Base-by-base conservation (phyloP, 1,140 invertebrate genomes). In the Belonocnema kinseyi region DNA sequence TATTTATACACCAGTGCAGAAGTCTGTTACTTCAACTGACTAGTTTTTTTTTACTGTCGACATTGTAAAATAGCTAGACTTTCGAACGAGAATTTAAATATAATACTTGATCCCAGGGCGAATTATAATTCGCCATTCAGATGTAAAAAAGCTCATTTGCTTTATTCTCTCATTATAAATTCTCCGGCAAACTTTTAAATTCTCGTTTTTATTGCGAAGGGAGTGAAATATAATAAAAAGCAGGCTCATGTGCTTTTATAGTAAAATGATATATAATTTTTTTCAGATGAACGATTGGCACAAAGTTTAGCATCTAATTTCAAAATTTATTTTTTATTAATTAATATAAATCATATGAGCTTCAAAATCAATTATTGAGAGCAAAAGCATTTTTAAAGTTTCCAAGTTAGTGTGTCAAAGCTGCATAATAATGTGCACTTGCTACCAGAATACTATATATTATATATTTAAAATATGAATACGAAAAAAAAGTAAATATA, bases 1-100 rank as follows among this genome's bases (percentile, higher is more conserved):
- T 33, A 54, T 54, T 19, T 54, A 54, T 54, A 54, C n/a, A 53
- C 6, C 53, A n/a, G n/a, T 16, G 17, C 53, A 17, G 17, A 10
- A 76, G 76, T 82, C 79, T 73, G 77, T 51, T 81, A 81, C 77
- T 78, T 82, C 79, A 70, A 77, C 61, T 74, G 53, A 76, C 76
- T 82, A 79, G 80, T 82, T 79, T 82, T 33, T 26, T 33, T 79
- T 77, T 76, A 76, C 72, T 74, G 77, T 79, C 79, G 78, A 79
- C 80, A 82, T 82, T 82, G 76, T 79, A 77, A 79, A 77, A 82
- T 79, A 76, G 75, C 56, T 79, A 74, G 80, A 82, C 77, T 80
- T 82, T 77, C 76, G 74, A 53, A 82, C 56, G 71, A 53, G 56
- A 77, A 50, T 77, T 50, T 46, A 26, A 78, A 78, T 72, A 78